Evolutionary conservation across 2,113 vertebrate species (phyloP), one percentile per base, ranked within the genome.

Genomic region (Maccullochella peelii): DNA sequence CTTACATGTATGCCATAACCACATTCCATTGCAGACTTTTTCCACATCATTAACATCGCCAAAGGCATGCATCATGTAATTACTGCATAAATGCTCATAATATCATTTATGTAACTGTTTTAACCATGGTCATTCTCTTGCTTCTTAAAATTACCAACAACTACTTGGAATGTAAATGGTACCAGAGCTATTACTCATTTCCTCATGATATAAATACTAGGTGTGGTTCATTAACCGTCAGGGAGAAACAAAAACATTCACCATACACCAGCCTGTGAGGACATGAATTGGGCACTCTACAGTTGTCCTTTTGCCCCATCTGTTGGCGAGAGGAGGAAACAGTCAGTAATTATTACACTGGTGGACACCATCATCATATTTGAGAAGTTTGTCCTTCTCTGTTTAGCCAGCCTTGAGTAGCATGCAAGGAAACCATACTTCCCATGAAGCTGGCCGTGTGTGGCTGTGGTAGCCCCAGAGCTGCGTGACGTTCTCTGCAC

Each of bases 241-340:
- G 85, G 33, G 65, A 68, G 36, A 79, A 87, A 36, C 44, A 75
- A 79, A 77, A 87, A 79, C 76, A 72, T 75, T 47, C 21, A 27
- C 50, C 50, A 54, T 47, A 67, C 61, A 71, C 61, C 77, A 33
- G 62, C 58, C 82, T 80, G 66, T 25, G 59, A 76, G 63, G 68
- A 87, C 79, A 54, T 57, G 42, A 81, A 33, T n/a, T 36, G 27
- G 69, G 55, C 63, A 76, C 40, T 80, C 79, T 83, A 49, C 72
- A 75, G 77, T 78, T 93, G 90, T 94, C 81, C 89, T 94, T 92
- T 93, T 93, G 93, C 93, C 87, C 94, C 95, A 94, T 93, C 94
- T 95, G 88, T 94, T 95, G 95, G 94, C 89, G 74, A 90, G 58
- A 86, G 69, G 62, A 79, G 86, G 90, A 85, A 93, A 86, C 67